These are phyloP conservation scores for Matsumurasca onukii DNA, from an alignment of 1,140 invertebrate genomes.

Conservation along the genomic window DNA sequence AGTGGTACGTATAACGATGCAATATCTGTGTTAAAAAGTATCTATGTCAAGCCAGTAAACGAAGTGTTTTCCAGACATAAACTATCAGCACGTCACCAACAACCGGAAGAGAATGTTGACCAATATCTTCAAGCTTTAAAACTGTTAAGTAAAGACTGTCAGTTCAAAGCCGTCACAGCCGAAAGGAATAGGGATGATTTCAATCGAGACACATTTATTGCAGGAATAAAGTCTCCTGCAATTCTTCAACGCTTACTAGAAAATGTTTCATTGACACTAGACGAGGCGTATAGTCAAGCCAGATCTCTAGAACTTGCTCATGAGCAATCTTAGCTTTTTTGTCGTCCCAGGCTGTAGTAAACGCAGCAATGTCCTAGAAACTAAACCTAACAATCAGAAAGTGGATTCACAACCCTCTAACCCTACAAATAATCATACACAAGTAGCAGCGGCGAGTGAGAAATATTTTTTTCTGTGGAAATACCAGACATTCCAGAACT, in stretches of 20 bases:
- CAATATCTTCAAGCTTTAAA: slow-evolving; percentile 25
- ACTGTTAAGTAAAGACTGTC: slow-evolving; percentile 26
- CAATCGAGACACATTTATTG: slow-evolving; percentile 30
- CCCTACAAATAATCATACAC: neutral
- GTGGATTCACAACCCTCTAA: neutral
- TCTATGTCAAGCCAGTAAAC: slow-evolving; percentile 27
- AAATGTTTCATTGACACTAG: slow-evolving; percentile 7
- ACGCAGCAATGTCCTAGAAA: neutral
- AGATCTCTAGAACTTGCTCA: slow-evolving; percentile 10
- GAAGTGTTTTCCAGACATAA: slow-evolving; percentile 22
- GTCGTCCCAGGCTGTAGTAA: neutral
- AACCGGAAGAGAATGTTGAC: slow-evolving; percentile 20
- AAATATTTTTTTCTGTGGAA: slow-evolving; percentile 6
- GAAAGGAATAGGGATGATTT: slow-evolving; percentile 29
- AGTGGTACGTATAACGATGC: no score
- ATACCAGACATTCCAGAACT: neutral
- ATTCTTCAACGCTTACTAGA: slow-evolving; percentile 28
- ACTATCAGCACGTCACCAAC: slow-evolving; percentile 3
- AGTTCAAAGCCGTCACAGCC: slow-evolving; percentile 29
- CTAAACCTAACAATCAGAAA: neutral
- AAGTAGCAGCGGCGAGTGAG: neutral
- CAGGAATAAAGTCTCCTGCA: slow-evolving; percentile 2
- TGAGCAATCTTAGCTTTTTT: neutral
- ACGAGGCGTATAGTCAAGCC: no score
- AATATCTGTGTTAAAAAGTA: no score